Conservation (phyloP, 2,113 vertebrate genomes). For the Trogon melanurus region DNA sequence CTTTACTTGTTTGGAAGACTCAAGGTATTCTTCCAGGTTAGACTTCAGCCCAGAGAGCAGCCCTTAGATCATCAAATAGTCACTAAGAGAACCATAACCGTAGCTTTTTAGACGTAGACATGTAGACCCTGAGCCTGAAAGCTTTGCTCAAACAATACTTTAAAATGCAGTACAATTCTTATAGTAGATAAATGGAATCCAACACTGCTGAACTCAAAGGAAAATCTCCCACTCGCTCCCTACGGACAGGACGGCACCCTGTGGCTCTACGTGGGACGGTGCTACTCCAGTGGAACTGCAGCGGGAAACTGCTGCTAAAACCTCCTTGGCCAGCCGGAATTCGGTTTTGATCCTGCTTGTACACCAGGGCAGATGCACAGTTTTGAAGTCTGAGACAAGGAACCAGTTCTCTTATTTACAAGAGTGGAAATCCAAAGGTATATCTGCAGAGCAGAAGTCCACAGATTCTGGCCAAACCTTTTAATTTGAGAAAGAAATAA, state of each 20-base stretch:
- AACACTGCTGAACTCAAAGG: background rate
- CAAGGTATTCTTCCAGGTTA: background rate
- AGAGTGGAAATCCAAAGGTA: background rate
- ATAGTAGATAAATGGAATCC: background rate
- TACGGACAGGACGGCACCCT: background rate
- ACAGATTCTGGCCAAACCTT: background rate
- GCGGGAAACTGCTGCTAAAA: background rate
- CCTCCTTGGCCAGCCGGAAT: background rate
- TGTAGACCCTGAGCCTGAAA: background rate
- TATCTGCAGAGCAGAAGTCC: background rate
- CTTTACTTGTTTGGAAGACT: conserved; percentile 5
- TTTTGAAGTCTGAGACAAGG: background rate
- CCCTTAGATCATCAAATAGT: background rate
- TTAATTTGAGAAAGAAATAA: background rate
- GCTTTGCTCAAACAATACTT: background rate
- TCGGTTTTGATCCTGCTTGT: background rate
- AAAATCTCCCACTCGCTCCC: background rate
- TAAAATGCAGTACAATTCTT: background rate
- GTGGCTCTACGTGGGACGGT: background rate
- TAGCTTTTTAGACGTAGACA: background rate
- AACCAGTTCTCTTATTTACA: background rate
- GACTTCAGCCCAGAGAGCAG: background rate
- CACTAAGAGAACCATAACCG: background rate
- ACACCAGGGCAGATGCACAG: background rate
- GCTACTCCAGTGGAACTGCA: background rate